These are phyloP conservation scores for Tolmerus cingulatus DNA, from an alignment of 2,888 invertebrate species.

Conservation along the genomic window DNA sequence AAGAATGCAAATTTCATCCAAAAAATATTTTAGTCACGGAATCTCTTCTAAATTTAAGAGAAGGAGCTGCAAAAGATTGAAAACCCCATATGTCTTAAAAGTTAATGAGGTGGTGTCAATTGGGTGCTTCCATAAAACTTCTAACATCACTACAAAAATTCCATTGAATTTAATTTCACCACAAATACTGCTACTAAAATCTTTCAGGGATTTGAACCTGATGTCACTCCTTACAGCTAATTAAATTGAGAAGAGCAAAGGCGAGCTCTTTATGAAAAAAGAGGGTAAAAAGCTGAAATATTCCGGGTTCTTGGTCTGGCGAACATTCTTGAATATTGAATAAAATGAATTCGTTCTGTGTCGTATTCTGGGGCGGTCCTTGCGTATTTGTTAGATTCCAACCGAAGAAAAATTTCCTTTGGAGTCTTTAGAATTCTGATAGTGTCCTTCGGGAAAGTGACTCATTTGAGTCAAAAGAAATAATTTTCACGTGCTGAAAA, in stretches of 20 bases:
- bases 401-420: background rate
- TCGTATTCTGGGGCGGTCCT: background rate
- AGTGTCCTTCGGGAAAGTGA: background rate
- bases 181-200: slow-evolving; percentile 13
- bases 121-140: slow-evolving; percentile 15
- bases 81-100: slow-evolving; percentile 24
- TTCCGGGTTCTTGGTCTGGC: slow-evolving; percentile 10
- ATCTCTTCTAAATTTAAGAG: background rate
- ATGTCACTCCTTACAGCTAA: slow-evolving; percentile 30
- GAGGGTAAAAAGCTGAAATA: slow-evolving; percentile 8
- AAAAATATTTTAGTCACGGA: slow-evolving; percentile 33
- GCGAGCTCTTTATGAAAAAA: slow-evolving; percentile 14
- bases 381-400: slow-evolving; percentile 20
- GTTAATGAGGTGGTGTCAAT: slow-evolving; percentile 31
- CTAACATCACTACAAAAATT: slow-evolving; percentile 9
- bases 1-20: slow-evolving; percentile 25
- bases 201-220: slow-evolving; percentile 19
- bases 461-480: background rate
- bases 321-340: slow-evolving; percentile 39
- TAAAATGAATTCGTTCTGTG: slow-evolving; percentile 19
- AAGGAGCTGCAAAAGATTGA: background rate
- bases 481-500: background rate
- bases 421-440: background rate
- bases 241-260: slow-evolving; percentile 38
- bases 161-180: slow-evolving; percentile 37